Percentiles rank a stretch among this genome's conserved stretches.
Evolutionary conservation across 1,140 invertebrate species (phyloP).

Genomic region (Aricia agestis): DNA sequence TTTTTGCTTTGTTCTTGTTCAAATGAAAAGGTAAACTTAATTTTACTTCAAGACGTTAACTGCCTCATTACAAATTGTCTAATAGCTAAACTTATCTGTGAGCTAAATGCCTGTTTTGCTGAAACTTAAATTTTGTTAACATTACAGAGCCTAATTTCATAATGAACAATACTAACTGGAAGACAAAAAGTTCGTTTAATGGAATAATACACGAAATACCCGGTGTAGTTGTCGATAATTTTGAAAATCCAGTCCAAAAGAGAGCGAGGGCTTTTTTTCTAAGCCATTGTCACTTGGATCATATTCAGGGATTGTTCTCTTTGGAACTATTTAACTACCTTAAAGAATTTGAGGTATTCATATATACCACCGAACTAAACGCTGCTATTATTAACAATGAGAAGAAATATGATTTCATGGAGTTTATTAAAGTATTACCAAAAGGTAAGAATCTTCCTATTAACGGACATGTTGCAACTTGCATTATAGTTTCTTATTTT

Average conservation of each 20-base stretch:
- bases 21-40: too few relatives aligned
- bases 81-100: too few relatives aligned
- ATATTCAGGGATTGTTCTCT: conserved; percentile 78
- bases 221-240: conserved; percentile 74
- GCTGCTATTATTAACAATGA: conserved; percentile 54
- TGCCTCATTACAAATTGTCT: too few relatives aligned
- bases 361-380: conserved; percentile 70
- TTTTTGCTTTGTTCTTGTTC: too few relatives aligned
- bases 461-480: too few relatives aligned
- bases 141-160: background rate
- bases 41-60: too few relatives aligned
- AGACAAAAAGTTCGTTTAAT: conserved; percentile 73
- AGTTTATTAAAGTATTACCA: conserved; percentile 36
- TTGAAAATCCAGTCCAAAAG: conserved; percentile 70
- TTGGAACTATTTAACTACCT: conserved; percentile 36
- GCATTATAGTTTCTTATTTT: too few relatives aligned
- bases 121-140: background rate
- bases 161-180: conserved; percentile 10
- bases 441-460: conserved; percentile 37
- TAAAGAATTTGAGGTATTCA: conserved; percentile 42
- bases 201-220: conserved; percentile 79
- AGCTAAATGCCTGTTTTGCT: too few relatives aligned
- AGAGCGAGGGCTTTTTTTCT: conserved; percentile 79
- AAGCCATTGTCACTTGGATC: conserved; percentile 82
- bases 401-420: conserved; percentile 24